Percentiles rank a stretch among this genome's conserved stretches.
Conservation (phyloP, 2,888 invertebrate species). For the Cephus spinipes region DNA sequence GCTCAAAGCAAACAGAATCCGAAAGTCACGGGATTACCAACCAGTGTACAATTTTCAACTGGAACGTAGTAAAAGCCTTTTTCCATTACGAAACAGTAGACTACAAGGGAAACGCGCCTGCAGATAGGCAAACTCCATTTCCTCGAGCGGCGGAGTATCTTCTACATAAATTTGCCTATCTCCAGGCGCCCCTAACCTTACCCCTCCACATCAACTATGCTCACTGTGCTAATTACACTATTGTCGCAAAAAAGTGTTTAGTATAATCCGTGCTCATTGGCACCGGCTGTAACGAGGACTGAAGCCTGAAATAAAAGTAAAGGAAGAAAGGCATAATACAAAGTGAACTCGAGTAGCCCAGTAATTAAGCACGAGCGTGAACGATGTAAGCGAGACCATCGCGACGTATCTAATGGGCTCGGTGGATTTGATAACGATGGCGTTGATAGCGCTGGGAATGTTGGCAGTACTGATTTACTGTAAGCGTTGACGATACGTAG, state of each 20-base stretch:
- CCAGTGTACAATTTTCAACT: background rate
- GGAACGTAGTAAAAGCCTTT: background rate
- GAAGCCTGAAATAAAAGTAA: background rate
- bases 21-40: background rate
- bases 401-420: background rate
- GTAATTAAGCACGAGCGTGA: background rate
- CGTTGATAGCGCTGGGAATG: background rate
- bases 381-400: background rate
- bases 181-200: background rate
- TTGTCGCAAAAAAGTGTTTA: background rate
- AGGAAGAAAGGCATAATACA: background rate
- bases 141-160: background rate
- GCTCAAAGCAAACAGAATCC: background rate
- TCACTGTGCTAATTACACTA: background rate
- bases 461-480: background rate
- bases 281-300: background rate
- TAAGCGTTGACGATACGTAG: background rate
- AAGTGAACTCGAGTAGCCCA: background rate
- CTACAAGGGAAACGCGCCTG: background rate
- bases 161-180: background rate
- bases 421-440: background rate
- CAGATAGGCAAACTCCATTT: background rate
- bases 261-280: background rate
- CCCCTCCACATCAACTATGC: background rate
- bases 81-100: background rate